phyloP scores from a whole-genome alignment of 2,113 vertebrate genomes.

The Castor canadensis region DNA sequence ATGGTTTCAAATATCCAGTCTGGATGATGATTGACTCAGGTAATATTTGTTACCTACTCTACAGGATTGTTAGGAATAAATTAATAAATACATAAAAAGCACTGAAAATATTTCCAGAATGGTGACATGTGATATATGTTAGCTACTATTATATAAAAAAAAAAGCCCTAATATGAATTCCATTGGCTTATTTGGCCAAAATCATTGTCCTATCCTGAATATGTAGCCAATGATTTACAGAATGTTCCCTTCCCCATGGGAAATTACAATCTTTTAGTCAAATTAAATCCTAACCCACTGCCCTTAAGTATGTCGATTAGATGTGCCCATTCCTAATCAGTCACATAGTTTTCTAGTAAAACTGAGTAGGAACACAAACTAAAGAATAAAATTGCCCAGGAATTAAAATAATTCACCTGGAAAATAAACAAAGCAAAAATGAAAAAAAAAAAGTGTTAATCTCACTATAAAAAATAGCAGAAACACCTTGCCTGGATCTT shows the following conservation, averaged over 20 bases:
- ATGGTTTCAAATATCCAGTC: background rate
- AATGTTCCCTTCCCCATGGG: background rate
- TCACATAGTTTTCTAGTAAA: background rate
- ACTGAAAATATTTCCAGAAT: background rate
- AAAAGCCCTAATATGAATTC: background rate
- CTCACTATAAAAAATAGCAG: background rate
- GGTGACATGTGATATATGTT: background rate
- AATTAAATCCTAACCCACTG: background rate
- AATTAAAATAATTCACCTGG: background rate
- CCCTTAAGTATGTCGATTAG: background rate
- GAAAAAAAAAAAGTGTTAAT: background rate
- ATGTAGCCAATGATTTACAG: background rate
- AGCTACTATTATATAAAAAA: background rate
- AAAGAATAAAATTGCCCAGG: background rate
- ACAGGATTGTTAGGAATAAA: background rate
- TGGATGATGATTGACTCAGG: background rate
- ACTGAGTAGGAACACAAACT: background rate
- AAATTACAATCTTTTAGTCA: background rate
- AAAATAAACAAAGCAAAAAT: background rate
- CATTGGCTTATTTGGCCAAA: background rate
- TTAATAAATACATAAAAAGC: background rate
- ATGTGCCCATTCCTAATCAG: background rate
- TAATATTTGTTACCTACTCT: background rate
- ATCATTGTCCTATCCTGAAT: background rate
- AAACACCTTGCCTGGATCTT: background rate